Evolutionary conservation across 2,888 invertebrate species (phyloP).

Genomic region (Drosophila subquinaria): DNA sequence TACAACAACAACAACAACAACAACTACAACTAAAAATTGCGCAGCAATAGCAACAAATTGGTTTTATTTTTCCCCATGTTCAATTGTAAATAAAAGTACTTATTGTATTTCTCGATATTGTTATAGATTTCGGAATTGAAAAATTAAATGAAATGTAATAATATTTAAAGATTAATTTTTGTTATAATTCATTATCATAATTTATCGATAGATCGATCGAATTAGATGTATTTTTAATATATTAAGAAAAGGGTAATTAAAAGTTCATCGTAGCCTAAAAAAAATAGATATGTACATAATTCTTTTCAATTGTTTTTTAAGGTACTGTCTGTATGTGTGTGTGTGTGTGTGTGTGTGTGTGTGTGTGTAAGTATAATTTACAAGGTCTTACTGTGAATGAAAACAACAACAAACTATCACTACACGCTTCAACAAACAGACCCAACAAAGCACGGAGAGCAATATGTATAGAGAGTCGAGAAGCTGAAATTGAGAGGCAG

Average conservation of each 20-base stretch:
- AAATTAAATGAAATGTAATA: too few species aligned
- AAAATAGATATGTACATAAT: conserved; percentile 1
- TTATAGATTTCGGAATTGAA: not conserved
- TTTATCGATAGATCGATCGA: not conserved
- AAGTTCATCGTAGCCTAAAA: not conserved
- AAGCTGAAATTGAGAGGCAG: conserved; percentile 7
- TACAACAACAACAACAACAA: conserved; percentile 32
- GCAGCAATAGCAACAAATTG: conserved; percentile 56
- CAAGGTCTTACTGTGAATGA: conserved; percentile 38
- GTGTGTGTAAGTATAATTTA: conserved; percentile 27
- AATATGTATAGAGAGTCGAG: conserved; percentile 6
- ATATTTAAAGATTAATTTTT: too few species aligned
- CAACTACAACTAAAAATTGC: conserved; percentile 51
- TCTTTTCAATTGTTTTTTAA: conserved; percentile 4
- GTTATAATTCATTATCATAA: too few species aligned
- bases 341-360: conserved; percentile 4
- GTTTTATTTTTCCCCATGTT: not conserved
- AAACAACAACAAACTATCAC: conserved; percentile 34
- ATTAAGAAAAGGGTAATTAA: conserved; percentile 2
- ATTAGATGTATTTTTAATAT: too few species aligned
- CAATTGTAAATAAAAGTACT: not conserved
- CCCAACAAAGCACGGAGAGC: conserved; percentile 6
- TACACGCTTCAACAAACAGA: conserved; percentile 38
- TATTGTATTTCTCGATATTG: not conserved
- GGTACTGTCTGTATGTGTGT: not conserved